Percentiles rank a stretch among this genome's conserved stretches.
Evolutionary conservation across 2,797 vertebrate species (phyloP).

Genomic region (Pseudopleuronectes americanus): DNA sequence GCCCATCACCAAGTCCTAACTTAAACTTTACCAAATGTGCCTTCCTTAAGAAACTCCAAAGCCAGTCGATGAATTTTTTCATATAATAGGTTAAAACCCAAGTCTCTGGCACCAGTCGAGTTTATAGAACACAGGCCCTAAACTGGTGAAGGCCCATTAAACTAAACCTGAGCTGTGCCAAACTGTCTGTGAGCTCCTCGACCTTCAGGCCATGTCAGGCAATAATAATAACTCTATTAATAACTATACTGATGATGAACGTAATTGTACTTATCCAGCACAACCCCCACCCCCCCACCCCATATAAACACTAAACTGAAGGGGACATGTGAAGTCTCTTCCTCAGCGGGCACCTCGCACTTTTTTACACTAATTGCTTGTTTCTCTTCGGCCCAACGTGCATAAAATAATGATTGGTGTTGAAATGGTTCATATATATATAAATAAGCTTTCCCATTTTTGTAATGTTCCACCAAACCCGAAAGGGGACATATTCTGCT

Average conservation of each 20-base stretch:
- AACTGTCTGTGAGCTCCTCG: constrained; percentile 51
- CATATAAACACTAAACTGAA: constrained; percentile 53
- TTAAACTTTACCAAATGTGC: constrained; percentile 72
- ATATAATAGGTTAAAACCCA: constrained; percentile 33
- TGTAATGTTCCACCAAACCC: not conserved
- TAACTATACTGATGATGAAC: constrained; percentile 57
- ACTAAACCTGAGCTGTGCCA: constrained; percentile 75
- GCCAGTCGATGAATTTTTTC: constrained; percentile 66
- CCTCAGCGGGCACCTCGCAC: constrained; percentile 29
- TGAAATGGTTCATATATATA: constrained; percentile 17
- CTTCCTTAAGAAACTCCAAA: constrained; percentile 78
- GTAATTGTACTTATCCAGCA: constrained; percentile 55
- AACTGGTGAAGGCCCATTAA: constrained; percentile 52
- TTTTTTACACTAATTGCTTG: not conserved
- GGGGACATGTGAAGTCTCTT: constrained; percentile 30
- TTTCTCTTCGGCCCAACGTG: too few relatives aligned
- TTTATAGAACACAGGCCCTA: constrained; percentile 32
- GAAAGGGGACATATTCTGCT: not conserved
- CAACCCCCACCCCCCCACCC: constrained; percentile 43
- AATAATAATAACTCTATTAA: constrained; percentile 70
- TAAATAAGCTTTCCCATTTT: constrained; percentile 25
- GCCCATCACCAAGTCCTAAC: constrained; percentile 59
- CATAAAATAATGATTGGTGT: constrained; percentile 5
- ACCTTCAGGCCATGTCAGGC: constrained; percentile 53
- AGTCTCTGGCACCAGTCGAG: constrained; percentile 37